Conservation (phyloP, 1,140 invertebrate species). For the Magallana ariakensis region DNA sequence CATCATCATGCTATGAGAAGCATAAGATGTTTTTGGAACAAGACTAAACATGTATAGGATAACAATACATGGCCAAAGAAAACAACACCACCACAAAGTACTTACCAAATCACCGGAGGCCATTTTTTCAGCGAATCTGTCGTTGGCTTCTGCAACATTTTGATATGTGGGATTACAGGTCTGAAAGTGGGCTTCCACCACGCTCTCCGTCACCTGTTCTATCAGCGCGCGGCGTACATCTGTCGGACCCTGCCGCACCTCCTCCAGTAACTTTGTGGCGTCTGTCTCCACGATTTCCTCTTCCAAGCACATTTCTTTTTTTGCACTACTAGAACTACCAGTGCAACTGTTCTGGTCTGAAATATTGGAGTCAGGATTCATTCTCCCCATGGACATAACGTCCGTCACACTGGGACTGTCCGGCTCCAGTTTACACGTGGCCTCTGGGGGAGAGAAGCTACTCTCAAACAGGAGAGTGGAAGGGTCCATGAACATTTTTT, state of each 20-base stretch:
- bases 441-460: constrained; percentile 2
- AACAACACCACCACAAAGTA: neutral
- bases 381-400: neutral
- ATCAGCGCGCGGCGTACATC: constrained; percentile 83
- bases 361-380: neutral
- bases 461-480: neutral
- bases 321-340: neutral
- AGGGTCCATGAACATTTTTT: constrained; percentile 42
- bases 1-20: no score
- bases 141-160: constrained; percentile 85
- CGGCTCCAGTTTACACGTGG: constrained; percentile 35
- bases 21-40: no score
- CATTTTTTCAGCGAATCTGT: constrained; percentile 60
- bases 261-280: constrained; percentile 64
- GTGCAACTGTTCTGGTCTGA: neutral
- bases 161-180: constrained; percentile 97
- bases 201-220: constrained; percentile 83
- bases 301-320: neutral
- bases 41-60: no score
- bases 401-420: constrained; percentile 15
- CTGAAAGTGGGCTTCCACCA: constrained; percentile 94
- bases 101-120: constrained; percentile 47
- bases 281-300: constrained; percentile 51
- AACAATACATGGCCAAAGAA: no score
- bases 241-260: constrained; percentile 88